Base-by-base conservation (phyloP, 1,140 invertebrate genomes). In the Pissodes strobi region DNA sequence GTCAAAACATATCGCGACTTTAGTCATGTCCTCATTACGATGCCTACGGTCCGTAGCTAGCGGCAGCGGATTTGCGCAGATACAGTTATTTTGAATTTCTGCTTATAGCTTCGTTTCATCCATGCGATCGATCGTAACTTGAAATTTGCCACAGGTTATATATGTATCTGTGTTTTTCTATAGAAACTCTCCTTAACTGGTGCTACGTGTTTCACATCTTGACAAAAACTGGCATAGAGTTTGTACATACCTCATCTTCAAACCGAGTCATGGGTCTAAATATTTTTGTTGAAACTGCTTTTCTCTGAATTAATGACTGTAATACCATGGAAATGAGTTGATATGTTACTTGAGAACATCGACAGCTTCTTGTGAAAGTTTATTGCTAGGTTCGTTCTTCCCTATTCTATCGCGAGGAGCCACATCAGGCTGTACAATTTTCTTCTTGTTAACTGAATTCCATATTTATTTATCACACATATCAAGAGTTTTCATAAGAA, bases 131-230 rank as follows among this genome's bases (percentile, higher is more conserved):
- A 39, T 39, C 4, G n/a, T 39, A 45, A 45, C 19, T 45, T 45
- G 43, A 18, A 45, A 45, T 45, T 18, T 45, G 18, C 37, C 27
- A 27, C 19, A 51, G 2, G 15, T 30, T 25, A 17, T 22, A 30
- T 22, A 51, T 25, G 22, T 51, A 25, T 51, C 48, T 13, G 48
- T 51, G 10, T 6, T 13, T 25, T 51, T 5, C 9, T 5, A 25
- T 48, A 48, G n/a, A 51, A 51, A 17, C 48, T 51, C 12, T 27
- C 48, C n/a, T 51, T 51, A 25, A 25, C 48, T 23, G 48, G 48
- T 17, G 22, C 21, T n/a, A 27, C 22, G 9, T 51, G 12, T 27
- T 22, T 51, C 12, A 25, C 25, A 27, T 51, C 48, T 17, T 25
- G 21, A 51, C 48, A 51, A 51, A 25, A 25, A 12, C 9, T 30